Percentiles rank a stretch among this genome's conserved stretches.
Evolutionary conservation across 2,797 vertebrate species (phyloP).

Genomic region (Discoglossus pictus): DNA sequence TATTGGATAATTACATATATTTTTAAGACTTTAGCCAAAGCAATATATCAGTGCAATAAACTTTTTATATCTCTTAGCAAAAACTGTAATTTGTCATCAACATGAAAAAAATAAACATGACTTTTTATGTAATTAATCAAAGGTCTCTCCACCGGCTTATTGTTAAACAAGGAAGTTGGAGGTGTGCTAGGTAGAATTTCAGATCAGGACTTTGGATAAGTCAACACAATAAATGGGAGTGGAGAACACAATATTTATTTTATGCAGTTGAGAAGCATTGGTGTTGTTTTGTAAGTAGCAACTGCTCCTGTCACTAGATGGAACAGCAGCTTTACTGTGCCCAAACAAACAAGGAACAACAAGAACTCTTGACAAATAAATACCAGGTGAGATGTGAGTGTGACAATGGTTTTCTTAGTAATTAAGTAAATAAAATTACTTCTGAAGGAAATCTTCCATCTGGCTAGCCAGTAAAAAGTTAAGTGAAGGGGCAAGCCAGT

Average conservation of each 20-base stretch:
- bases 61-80: too few species aligned
- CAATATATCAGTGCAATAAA: too few species aligned
- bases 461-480: too few species aligned
- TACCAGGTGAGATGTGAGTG: not conserved
- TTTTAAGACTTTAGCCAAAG: too few species aligned
- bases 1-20: too few species aligned
- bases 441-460: too few species aligned
- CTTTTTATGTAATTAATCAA: too few species aligned
- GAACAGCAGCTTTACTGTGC: not conserved
- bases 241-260: constrained; percentile 21
- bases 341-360: constrained; percentile 4
- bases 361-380: not conserved
- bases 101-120: too few species aligned
- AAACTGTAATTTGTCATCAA: too few species aligned
- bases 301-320: not conserved
- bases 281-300: not conserved
- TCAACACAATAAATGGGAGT: constrained; percentile 10
- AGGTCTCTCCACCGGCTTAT: too few species aligned
- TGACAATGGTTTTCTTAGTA: constrained; percentile 11
- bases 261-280: not conserved
- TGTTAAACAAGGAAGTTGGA: too few species aligned
- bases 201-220: constrained; percentile 9
- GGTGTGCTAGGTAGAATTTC: not conserved
- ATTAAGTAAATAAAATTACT: constrained; percentile 3
- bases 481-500: too few species aligned